Evolutionary conservation across 2,113 vertebrate species (phyloP).

Genomic region (Aphelocoma coerulescens): DNA sequence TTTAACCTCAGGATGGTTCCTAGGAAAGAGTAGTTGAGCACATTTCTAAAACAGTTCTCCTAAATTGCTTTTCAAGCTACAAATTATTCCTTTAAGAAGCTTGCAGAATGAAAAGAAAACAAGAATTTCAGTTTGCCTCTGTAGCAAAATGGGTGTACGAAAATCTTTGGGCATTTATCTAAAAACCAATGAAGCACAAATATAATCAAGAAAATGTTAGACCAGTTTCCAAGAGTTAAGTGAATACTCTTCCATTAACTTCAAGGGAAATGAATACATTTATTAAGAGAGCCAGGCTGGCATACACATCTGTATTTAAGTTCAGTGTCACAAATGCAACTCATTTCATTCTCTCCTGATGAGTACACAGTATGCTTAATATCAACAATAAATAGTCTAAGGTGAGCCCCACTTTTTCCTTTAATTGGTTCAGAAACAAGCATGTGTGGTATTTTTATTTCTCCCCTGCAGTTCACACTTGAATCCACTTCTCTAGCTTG

Average conservation of each 20-base stretch:
- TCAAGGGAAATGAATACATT: not conserved
- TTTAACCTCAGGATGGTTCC: slow-evolving; percentile 92
- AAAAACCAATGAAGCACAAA: not conserved
- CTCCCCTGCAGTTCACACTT: not conserved
- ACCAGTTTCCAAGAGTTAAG: not conserved
- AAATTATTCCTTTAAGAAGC: not conserved
- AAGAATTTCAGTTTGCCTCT: not conserved
- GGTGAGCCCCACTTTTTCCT: not conserved
- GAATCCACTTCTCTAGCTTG: not conserved
- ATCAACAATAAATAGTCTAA: not conserved
- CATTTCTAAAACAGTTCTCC: not conserved
- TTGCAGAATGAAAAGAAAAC: not conserved
- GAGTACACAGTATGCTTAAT: not conserved
- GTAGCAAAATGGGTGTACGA: not conserved
- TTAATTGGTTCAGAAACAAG: not conserved
- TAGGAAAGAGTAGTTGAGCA: slow-evolving; percentile 60
- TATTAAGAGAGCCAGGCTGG: not conserved
- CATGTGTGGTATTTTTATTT: fast-evolving
- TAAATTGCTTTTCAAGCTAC: not conserved
- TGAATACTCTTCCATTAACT: not conserved
- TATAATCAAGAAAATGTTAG: not conserved
- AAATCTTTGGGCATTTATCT: not conserved
- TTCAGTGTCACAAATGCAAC: not conserved
- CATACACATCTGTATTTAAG: not conserved
- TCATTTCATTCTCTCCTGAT: not conserved